Percentiles rank a stretch among this genome's conserved stretches.
These are phyloP conservation scores for Wiebesia pumilae DNA, from an alignment of 1,140 invertebrate species.

Conservation along the genomic window DNA sequence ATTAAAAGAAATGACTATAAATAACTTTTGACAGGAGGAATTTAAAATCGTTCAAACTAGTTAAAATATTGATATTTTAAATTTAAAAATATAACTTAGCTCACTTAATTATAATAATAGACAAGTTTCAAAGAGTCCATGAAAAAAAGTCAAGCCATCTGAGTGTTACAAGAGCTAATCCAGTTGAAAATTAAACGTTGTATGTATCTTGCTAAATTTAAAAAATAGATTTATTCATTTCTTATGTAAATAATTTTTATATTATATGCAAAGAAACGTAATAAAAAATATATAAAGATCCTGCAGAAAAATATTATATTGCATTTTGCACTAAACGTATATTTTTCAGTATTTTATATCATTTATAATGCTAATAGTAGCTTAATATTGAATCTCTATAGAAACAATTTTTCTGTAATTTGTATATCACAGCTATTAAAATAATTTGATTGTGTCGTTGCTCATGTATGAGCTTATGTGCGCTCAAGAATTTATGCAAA, in stretches of 20 bases:
- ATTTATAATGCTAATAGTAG: not conserved
- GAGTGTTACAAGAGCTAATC: not conserved
- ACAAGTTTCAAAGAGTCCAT: not conserved
- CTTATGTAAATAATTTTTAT: too few species aligned
- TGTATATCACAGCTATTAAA: constrained; percentile 14
- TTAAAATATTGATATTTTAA: not conserved
- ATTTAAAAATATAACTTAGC: not conserved
- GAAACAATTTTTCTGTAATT: not conserved
- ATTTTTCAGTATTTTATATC: not conserved
- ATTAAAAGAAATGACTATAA: too few species aligned
- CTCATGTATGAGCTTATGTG: not conserved
- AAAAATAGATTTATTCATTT: too few species aligned
- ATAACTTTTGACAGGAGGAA: too few species aligned
- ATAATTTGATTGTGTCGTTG: constrained; percentile 1
- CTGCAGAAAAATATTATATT: not conserved
- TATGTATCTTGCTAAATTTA: not conserved
- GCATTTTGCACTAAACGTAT: not conserved
- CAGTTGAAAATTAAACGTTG: not conserved
- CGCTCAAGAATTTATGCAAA: not conserved
- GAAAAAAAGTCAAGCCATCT: not conserved
- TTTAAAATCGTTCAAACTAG: too few species aligned
- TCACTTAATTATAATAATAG: not conserved
- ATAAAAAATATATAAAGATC: not conserved
- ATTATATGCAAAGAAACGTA: too few species aligned
- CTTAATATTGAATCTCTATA: not conserved